Percentiles rank a stretch among this genome's conserved stretches.
These are phyloP conservation scores for Alouatta palliata DNA, from an alignment of 2,113 vertebrate species.

Conservation along the genomic window DNA sequence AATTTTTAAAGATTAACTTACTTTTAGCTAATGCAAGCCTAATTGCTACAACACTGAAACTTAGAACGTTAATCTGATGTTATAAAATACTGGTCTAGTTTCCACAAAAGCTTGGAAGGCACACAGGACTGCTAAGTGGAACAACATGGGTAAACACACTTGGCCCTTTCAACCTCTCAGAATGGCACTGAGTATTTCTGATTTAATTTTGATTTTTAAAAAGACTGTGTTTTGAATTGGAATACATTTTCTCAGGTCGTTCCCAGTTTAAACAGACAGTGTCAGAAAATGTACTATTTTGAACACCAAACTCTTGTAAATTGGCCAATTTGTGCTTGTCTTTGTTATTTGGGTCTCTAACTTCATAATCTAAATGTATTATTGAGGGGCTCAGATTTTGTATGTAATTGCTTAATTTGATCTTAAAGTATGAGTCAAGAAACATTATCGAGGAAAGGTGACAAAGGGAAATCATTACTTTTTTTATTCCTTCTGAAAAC, in stretches of 20 bases:
- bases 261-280: not conserved
- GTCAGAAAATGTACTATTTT: conserved; percentile 29
- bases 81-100: not conserved
- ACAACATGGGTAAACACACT: not conserved
- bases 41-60: conserved; percentile 22
- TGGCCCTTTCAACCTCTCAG: not conserved
- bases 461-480: not conserved
- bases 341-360: conserved; percentile 50
- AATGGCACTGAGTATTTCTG: not conserved
- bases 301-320: conserved; percentile 31
- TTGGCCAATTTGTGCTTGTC: conserved; percentile 31
- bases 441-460: conserved; percentile 4
- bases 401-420: conserved; percentile 12
- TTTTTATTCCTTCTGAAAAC: conserved; percentile 27
- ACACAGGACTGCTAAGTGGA: not conserved
- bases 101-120: not conserved
- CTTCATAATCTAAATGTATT: conserved; percentile 47
- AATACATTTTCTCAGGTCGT: conserved; percentile 45
- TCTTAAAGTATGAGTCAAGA: conserved; percentile 44
- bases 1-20: conserved; percentile 1
- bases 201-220: conserved; percentile 24
- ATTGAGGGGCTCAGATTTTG: conserved; percentile 24
- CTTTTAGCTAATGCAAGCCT: not conserved
- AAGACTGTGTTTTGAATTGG: conserved; percentile 21
- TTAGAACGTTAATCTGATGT: not conserved